Base-by-base conservation (phyloP, 1,140 invertebrate species). In the Cephus cinctus region DNA sequence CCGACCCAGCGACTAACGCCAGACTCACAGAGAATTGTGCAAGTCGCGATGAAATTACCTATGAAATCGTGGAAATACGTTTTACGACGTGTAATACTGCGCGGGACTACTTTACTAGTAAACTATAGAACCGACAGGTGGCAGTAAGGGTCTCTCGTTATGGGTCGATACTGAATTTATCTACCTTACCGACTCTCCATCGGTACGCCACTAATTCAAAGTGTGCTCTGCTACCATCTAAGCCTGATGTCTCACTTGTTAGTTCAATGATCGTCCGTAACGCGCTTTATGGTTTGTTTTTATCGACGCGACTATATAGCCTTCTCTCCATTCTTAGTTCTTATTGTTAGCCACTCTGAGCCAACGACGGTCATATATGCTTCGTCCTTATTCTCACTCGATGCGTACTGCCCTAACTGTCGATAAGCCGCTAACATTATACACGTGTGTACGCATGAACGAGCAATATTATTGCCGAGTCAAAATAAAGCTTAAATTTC, bases 211-310 rank as follows among this genome's bases (percentile, higher is more conserved):
- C 47, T 57, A 63, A 63, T 65, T 70, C 61, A 60, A 50, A 35
- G 38, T 53, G 23, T 8, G 49, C 55, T 45, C 43, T 44, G 42
- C 66, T 73, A 70, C 66, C 67, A 54, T 63, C 69, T 40, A 67
- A 65, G 72, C 54, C 47, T 39, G 34, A 16, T 41, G 47, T 63
- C 46, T 47, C 9, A 9, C 11, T 61, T 57, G 56, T 62, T 65
- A 75, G 75, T 73, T 69, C 69, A 58, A 70, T 67, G 62, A 65
- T 75, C 49, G 59, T 61, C 71, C 67, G 71, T 72, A 65, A 68
- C 62, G 61, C 65, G 65, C 63, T 71, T 75, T 70, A 73, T 70
- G 56, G 63, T 64, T 67, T 67, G 66, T 69, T 71, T 67, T 75
- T 73, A 75, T 77, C 73, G 73, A 75, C 72, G 43, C 18, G 47